phyloP scores from a whole-genome alignment of 2,888 invertebrate species.

The Hydroisotoma schaefferi region DNA sequence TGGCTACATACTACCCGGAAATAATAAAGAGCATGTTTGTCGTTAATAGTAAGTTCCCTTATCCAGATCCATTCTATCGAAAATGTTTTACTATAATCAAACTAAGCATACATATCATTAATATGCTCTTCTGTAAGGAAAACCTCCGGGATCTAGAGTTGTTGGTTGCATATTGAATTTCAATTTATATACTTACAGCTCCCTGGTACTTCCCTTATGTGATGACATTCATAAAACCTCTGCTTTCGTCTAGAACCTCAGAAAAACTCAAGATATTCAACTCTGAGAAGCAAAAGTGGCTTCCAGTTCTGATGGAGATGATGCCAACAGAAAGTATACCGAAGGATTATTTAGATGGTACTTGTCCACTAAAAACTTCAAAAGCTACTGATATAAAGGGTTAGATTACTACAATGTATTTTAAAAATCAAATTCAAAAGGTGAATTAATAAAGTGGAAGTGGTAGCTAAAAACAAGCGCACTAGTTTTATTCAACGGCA shows the following conservation, averaged over 20 bases:
- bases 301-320: slow-evolving; percentile 12
- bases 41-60: slow-evolving; percentile 30
- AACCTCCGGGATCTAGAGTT: no score
- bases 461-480: no score
- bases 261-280: slow-evolving; percentile 21
- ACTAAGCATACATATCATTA: no score
- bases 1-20: slow-evolving; percentile 34
- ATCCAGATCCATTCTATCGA: no score
- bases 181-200: slow-evolving; percentile 13
- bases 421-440: no score
- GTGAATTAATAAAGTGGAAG: no score
- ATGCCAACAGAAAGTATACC: slow-evolving; percentile 16
- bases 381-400: no score
- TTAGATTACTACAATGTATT: no score
- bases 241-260: slow-evolving; percentile 23
- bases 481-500: no score
- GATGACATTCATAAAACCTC: slow-evolving; percentile 20
- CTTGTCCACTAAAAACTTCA: no score
- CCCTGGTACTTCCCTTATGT: slow-evolving; percentile 24
- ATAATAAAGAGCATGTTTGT: slow-evolving; percentile 28
- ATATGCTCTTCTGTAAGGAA: no score
- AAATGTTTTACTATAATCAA: no score
- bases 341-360: slow-evolving; percentile 11
- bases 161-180: neutral
- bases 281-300: slow-evolving; percentile 15